These are phyloP conservation scores for Philopedon plagiatum DNA, from an alignment of 2,888 invertebrate genomes.

Conservation along the genomic window DNA sequence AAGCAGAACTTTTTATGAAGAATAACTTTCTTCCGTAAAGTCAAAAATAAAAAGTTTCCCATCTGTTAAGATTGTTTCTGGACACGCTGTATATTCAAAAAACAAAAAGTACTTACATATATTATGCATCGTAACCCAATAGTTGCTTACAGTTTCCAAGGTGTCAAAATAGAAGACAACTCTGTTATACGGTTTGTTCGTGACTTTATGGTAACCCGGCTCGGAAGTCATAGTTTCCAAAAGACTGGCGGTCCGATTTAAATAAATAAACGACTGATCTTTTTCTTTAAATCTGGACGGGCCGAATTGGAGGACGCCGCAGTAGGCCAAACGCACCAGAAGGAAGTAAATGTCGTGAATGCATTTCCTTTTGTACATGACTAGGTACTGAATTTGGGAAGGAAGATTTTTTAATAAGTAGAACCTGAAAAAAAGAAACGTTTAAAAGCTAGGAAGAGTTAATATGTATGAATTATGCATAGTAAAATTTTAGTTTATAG, in stretches of 20 bases:
- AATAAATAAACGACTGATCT: constrained; percentile 79
- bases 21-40: too few species aligned
- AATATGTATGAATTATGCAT: too few species aligned
- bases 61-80: too few species aligned
- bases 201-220: constrained; percentile 75
- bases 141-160: constrained; percentile 73
- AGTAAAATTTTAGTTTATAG: too few species aligned
- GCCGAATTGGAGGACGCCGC: constrained; percentile 80
- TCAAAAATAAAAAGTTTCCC: too few species aligned
- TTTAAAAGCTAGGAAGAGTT: neutral
- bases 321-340: constrained; percentile 74
- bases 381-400: constrained; percentile 68
- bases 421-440: constrained; percentile 63
- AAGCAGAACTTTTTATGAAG: too few species aligned
- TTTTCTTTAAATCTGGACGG: constrained; percentile 77
- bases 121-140: constrained; percentile 80
- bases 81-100: too few species aligned
- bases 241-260: constrained; percentile 76
- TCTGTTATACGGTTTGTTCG: constrained; percentile 73
- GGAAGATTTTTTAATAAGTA: constrained; percentile 77
- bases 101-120: constrained; percentile 68
- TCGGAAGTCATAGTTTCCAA: constrained; percentile 77
- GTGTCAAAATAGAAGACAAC: constrained; percentile 72
- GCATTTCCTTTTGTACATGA: constrained; percentile 74
- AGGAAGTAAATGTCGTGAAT: constrained; percentile 73